Evolutionary conservation across 2,888 invertebrate species (phyloP), one percentile per base, ranked within the genome.

Genomic region (Platypus cylindrus): DNA sequence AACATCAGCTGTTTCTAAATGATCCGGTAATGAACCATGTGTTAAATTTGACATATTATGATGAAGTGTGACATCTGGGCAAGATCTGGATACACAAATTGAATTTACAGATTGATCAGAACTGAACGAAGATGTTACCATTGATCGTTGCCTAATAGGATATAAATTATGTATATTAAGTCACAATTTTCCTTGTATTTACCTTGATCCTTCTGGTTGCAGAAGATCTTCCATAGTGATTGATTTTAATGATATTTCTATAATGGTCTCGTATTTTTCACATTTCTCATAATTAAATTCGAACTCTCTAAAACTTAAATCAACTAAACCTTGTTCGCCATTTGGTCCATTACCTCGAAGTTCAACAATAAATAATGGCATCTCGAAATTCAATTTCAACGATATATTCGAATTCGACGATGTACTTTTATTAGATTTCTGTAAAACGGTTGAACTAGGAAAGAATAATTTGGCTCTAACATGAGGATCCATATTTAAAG

Each of bases 161-260:
- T 17, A 2, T 22, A 9, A 17, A 9, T 18, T n/a, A n/a, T 17
- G 13, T 23, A 17, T 22, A 24, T 23, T n/a, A 25, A 26, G 9
- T 8, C 18, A 31, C 4, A 31, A 31, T 20, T 29, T 29, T 15
- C 3, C 14, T 17, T 33, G 7, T 18, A 9, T 17, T 17, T 29
- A 43, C 43, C 40, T 35, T 0, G 86, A 83, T 26, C 79, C 79
- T 13, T 73, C 70, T 2, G 79, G 74, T 52, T 82, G 78, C 5
- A 84, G 71, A 3, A 93, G 67, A 63, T 94, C 93, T 59, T 93
- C 91, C 82, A 94, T 86, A 3, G 83, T 69, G 14, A 94, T 71
- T 0, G 91, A 86, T 45, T 84, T 75, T 5, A 94, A 64, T 0
- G 85, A 78, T 9, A 87, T 77, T 63, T 82, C 78, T 33, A 87